Percentiles rank a stretch among this genome's conserved stretches.
Evolutionary conservation across 1,140 invertebrate genomes (phyloP).

Genomic region (Diabrotica undecimpunctata): DNA sequence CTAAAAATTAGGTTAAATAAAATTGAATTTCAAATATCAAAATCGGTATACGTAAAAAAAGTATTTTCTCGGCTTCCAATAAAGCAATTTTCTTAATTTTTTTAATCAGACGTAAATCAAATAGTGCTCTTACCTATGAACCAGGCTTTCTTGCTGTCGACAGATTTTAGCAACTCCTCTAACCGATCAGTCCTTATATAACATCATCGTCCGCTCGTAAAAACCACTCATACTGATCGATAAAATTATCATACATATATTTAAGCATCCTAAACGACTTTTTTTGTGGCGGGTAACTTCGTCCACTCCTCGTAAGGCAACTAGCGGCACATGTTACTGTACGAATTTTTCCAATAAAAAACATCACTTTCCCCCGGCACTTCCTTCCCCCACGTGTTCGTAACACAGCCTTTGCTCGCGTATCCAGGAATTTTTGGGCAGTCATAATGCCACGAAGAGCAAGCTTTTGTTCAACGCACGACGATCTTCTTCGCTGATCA

Average conservation of each 20-base stretch:
- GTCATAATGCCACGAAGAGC: constrained; percentile 93
- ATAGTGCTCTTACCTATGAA: constrained; percentile 63
- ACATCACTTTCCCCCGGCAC: constrained; percentile 84
- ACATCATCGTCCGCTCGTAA: constrained; percentile 97
- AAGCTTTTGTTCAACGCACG: constrained; percentile 52
- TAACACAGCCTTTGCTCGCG: constrained; percentile 83
- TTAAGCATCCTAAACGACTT: constrained; percentile 98
- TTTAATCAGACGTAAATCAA: neutral
- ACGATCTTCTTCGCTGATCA: constrained; percentile 20
- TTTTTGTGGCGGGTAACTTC: constrained; percentile 98
- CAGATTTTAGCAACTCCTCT: constrained; percentile 78
- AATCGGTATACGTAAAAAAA: too few relatives aligned
- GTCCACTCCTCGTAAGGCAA: constrained; percentile 78
- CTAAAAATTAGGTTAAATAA: too few relatives aligned
- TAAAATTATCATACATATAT: constrained; percentile 95
- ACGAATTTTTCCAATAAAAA: constrained; percentile 83
- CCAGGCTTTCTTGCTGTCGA: constrained; percentile 83
- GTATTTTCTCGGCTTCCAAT: too few relatives aligned
- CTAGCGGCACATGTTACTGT: constrained; percentile 64
- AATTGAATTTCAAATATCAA: too few relatives aligned
- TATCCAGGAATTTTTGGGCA: constrained; percentile 82
- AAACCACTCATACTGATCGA: constrained; percentile 94
- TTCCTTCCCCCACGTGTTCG: constrained; percentile 85
- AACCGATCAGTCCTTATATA: constrained; percentile 88
- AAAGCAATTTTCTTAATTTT: neutral